phyloP scores from a whole-genome alignment of 2,888 invertebrate species.

The Sycophila texana region DNA sequence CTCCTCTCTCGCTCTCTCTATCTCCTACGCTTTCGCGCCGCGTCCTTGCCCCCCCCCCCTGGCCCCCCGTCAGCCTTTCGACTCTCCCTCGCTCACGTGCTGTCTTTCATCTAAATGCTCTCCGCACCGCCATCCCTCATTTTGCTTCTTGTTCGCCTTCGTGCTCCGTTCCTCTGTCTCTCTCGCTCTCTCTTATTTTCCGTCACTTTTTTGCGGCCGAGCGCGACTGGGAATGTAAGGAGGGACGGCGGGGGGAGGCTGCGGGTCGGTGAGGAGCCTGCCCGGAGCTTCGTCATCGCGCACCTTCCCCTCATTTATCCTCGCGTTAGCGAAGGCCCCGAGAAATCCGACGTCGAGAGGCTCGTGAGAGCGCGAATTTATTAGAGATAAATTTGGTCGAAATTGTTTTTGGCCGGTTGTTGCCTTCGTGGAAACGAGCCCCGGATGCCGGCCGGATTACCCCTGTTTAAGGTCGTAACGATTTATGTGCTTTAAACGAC shows the following conservation, averaged over 20 bases:
- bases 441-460: conserved; percentile 5
- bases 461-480: neutral
- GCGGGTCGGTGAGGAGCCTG: conserved; percentile 46
- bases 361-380: neutral
- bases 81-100: conserved; percentile 1
- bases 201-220: conserved; percentile 7
- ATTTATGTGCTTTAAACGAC: conserved; percentile 24
- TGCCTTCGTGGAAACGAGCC: too few species aligned
- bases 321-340: neutral
- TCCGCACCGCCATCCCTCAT: conserved; percentile 9
- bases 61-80: neutral
- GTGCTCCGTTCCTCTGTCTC: conserved; percentile 40
- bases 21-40: conserved; percentile 50
- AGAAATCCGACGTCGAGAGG: neutral
- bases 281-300: conserved; percentile 65
- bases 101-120: conserved; percentile 15
- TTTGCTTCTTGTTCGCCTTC: conserved; percentile 11
- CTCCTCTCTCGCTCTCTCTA: conserved; percentile 49
- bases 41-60: neutral
- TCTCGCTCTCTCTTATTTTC: conserved; percentile 47
- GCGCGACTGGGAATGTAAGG: conserved; percentile 2
- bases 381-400: neutral
- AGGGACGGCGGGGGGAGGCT: neutral
- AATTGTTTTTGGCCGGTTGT: neutral
- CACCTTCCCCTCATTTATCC: conserved; percentile 39